Base-by-base conservation (phyloP, 2,888 invertebrate genomes). In the Drosophila pegasa region DNA sequence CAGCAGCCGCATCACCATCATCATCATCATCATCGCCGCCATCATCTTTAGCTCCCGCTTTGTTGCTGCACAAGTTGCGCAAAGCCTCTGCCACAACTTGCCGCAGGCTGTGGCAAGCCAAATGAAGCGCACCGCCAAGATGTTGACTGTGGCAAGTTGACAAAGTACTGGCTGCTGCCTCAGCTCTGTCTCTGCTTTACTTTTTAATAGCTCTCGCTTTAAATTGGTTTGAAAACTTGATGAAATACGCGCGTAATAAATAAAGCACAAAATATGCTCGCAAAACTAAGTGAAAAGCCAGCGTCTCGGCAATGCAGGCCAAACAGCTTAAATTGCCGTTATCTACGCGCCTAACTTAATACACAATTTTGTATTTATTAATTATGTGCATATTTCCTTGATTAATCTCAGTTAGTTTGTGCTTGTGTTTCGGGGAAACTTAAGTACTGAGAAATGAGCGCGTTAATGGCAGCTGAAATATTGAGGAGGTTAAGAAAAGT, bases 71-170 rank as follows among this genome's bases (percentile, higher is more conserved):
- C 64, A 75, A 52, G 63, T 60, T 56, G 35, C 37, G 43, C 43
- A 48, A 65, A 60, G 45, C 41, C 37, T 43, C 25, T 29, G 35
- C 64, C 35, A 55, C 38, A 71, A 61, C 65, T 64, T 66, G 62
- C 77, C 75, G 40, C 77, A 59, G 59, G 59, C 59, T 77, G 68
- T 59, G 73, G 71, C 43, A 56, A 64, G 20, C 65, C 75, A 54
- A 68, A 54, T 64, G 68, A 51, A 59, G 45, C 33, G 50, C 43
- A 47, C 41, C 55, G 37, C 41, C 41, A 70, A 56, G 54, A 37
- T 43, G 59, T 55, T 40, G 43, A 70, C 62, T 73, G 75, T 66
- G 65, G 66, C 60, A 75, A 66, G 22, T 67, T 65, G 54, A 57
- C 59, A 59, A 52, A 60, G 51, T 50, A 31, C 40, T 27, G 7